A percentile compares a stretch with the other conserved stretches of the same genome.
Conservation (phyloP, 2,797 vertebrate species). For the Hozukius guyotensis region DNA sequence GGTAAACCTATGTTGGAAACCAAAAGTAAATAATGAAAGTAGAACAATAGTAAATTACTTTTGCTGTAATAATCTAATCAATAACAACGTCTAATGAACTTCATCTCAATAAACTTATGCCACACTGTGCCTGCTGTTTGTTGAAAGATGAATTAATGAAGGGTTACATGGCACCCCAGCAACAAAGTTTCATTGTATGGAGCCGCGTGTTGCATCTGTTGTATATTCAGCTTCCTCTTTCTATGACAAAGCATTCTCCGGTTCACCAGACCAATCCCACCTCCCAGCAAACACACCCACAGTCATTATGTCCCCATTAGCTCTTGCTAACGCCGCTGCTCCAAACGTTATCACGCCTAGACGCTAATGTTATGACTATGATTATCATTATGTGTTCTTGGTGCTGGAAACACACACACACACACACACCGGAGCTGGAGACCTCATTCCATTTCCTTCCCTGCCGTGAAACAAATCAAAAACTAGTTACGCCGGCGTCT, state of each 20-base stretch:
- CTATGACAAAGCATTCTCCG: slow-evolving; percentile 8
- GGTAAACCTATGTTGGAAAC: not conserved
- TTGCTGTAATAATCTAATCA: not conserved
- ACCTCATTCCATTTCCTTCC: slow-evolving; percentile 59
- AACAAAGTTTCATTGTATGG: not conserved
- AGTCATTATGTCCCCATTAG: slow-evolving; percentile 72
- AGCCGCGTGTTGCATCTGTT: not conserved
- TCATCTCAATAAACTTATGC: not conserved
- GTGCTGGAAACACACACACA: slow-evolving; percentile 39
- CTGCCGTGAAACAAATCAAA: slow-evolving; percentile 76
- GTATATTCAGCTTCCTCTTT: not conserved
- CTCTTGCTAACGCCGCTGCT: slow-evolving; percentile 44
- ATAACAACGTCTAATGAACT: not conserved
- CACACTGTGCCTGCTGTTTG: not conserved
- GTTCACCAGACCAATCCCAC: not conserved
- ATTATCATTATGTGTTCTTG: slow-evolving; percentile 59
- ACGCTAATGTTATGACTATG: slow-evolving; percentile 65
- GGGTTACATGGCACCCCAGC: not conserved
- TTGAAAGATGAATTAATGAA: not conserved
- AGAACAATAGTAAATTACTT: not conserved
- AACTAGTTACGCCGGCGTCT: slow-evolving; percentile 53
- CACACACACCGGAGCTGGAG: slow-evolving; percentile 13
- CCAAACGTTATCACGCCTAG: slow-evolving; percentile 60
- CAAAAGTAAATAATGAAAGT: not conserved
- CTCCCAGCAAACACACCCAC: slow-evolving; percentile 50